These are phyloP conservation scores for Myxocyprinus asiaticus DNA, from an alignment of 2,113 vertebrate species.

Conservation along the genomic window DNA sequence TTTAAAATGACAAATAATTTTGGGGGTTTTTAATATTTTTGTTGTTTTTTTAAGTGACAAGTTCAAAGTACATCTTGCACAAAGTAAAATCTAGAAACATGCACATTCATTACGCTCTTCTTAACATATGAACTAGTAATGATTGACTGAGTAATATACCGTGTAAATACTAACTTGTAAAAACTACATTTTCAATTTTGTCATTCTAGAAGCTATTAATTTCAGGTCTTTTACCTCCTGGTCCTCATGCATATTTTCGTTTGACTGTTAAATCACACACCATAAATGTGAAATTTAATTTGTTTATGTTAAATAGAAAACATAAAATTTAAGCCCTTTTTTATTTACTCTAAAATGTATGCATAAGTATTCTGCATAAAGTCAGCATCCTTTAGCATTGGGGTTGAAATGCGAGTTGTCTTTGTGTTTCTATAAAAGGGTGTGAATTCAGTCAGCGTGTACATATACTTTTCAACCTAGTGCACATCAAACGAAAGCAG, in stretches of 20 bases:
- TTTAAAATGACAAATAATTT: too few relatives aligned
- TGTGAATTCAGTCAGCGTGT: constrained; percentile 41
- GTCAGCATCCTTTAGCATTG: constrained; percentile 14
- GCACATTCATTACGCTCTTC: neutral
- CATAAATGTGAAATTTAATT: neutral
- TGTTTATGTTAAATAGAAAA: neutral
- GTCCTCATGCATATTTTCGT: neutral
- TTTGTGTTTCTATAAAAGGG: constrained; percentile 40
- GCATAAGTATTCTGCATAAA: neutral
- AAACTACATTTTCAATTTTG: neutral
- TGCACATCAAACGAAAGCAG: constrained; percentile 79
- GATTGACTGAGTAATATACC: constrained; percentile 28
- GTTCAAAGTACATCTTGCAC: neutral
- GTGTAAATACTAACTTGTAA: constrained; percentile 5
- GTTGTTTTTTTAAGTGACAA: neutral
- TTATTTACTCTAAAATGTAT: neutral
- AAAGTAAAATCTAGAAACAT: neutral
- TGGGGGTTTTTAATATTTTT: neutral
- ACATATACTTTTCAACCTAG: constrained; percentile 67
- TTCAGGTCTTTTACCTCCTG: neutral
- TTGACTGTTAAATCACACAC: neutral
- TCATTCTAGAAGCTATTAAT: neutral
- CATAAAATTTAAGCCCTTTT: too few relatives aligned
- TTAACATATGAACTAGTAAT: neutral
- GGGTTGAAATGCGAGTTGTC: constrained; percentile 6